Base-by-base conservation (phyloP, 1,140 invertebrate genomes). In the Tetramorium parvispinum region DNA sequence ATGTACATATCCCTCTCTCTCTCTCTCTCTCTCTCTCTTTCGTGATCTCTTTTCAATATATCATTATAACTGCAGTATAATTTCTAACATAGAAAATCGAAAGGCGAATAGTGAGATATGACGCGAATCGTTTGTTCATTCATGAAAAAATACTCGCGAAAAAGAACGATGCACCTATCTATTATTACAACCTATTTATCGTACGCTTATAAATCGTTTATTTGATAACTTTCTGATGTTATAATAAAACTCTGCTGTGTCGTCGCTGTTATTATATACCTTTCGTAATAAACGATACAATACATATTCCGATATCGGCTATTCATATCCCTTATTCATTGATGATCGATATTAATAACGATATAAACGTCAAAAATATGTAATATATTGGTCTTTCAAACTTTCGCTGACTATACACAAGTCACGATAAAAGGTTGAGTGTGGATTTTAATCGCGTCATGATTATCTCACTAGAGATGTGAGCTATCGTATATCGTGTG, bases 71-170 rank as follows among this genome's bases (percentile, higher is more conserved):
- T 32, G 53, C 53, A 46, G 40, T 66, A 49, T 61, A 75, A 59
- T 57, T 57, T 82, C 66, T 49, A 82, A 46, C 5, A 6, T 83
- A 49, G 53, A 83, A 73, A 83, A 73, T 32, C 24, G 40, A 61
- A 4, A 49, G 10, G 18, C 37, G n/a, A 68, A 68, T 32, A 13
- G 21, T 73, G 13, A 82, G 46, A 73, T 40, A 46, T 21, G 8
- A 83, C 24, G 13, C 27, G 11, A 18, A 18, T 4, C 8, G 21
- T 49, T 18, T 13, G 43, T 49, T 49, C 11, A 55, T 43, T 46
- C 13, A 18, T 13, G 27, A 16, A 46, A 65, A 46, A 68, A 70
- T 81, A 73, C 37, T 59, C n/a, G 7, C 13, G 6, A 59, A 73
- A 73, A 51, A 57, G 3, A 32, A 43, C 59, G 13, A 37, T 32